Evolutionary conservation across 2,888 invertebrate genomes (phyloP).

Genomic region (Danaus chrysippus): DNA sequence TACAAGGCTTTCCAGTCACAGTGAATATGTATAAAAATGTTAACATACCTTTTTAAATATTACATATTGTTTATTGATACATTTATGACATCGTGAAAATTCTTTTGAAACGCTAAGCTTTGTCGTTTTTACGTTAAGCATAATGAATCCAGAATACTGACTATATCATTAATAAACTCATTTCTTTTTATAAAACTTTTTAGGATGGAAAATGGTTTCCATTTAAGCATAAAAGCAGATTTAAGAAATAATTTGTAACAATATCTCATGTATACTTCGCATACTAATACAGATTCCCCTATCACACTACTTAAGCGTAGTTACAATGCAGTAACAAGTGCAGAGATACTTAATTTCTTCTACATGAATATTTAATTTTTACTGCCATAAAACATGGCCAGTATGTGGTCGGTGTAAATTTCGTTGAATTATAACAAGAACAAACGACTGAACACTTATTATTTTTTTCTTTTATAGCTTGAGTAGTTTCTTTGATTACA

Average conservation of each 20-base stretch:
- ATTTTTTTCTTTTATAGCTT: background rate
- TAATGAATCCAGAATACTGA: no score
- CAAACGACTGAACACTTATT: background rate
- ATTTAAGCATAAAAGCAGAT: no score
- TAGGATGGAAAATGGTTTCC: no score
- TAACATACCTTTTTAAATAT: no score
- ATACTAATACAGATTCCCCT: conserved; percentile 19
- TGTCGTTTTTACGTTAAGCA: no score
- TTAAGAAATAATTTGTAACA: conserved; percentile 2
- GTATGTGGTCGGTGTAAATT: conserved; percentile 5
- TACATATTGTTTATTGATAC: no score
- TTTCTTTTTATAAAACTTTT: no score
- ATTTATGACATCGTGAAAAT: no score
- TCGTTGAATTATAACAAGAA: background rate
- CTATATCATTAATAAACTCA: no score
- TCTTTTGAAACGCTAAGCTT: no score
- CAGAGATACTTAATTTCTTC: conserved; percentile 9
- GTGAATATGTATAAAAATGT: no score
- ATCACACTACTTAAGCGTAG: conserved; percentile 6
- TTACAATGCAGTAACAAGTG: conserved; percentile 8
- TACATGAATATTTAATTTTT: conserved; percentile 15
- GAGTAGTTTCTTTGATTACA: conserved; percentile 5
- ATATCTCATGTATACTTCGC: conserved; percentile 27
- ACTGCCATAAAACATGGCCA: conserved; percentile 9
- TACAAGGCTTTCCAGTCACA: no score